Percentiles rank a stretch among this genome's conserved stretches.
Conservation (phyloP, 2,888 invertebrate genomes). For the Cremastobaeus sp. region DNA sequence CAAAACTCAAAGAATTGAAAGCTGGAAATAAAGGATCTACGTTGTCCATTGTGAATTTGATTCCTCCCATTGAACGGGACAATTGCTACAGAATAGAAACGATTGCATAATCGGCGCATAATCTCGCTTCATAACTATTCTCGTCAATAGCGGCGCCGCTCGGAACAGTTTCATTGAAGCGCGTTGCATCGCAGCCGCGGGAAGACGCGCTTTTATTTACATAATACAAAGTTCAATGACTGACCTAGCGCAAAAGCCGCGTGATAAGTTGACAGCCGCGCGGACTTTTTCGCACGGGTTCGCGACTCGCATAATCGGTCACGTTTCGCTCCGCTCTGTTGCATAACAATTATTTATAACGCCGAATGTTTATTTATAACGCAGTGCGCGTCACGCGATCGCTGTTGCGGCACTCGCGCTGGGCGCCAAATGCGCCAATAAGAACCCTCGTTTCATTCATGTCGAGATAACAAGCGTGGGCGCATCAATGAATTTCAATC, state of each 20-base stretch:
- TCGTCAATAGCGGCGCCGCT: conserved; percentile 1
- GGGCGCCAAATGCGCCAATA: conserved; percentile 28
- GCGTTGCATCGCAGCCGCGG: neutral
- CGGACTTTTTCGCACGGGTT: conserved; percentile 34
- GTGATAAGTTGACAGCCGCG: conserved; percentile 33
- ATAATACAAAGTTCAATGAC: conserved; percentile 53
- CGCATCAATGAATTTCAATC: conserved; percentile 48
- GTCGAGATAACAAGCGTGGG: conserved; percentile 28
- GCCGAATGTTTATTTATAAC: conserved; percentile 55
- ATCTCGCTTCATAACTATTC: neutral
- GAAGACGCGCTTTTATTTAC: conserved; percentile 31
- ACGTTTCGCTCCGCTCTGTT: conserved; percentile 40
- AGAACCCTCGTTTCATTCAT: conserved; percentile 36
- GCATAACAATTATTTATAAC: conserved; percentile 52
- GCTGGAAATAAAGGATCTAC: too few relatives aligned
- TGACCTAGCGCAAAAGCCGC: conserved; percentile 53
- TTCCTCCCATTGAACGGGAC: too few relatives aligned
- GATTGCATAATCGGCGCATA: conserved; percentile 4
- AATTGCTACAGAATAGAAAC: neutral
- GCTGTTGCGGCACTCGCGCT: conserved; percentile 20
- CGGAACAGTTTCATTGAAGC: conserved; percentile 19
- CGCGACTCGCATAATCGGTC: conserved; percentile 34
- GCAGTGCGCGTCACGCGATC: conserved; percentile 36
- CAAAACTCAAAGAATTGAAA: too few relatives aligned
- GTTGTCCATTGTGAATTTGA: too few relatives aligned